Base-by-base conservation (phyloP, 35 echinoderm and acorn worm genomes). In the Heliocidaris erythrogramma region DNA sequence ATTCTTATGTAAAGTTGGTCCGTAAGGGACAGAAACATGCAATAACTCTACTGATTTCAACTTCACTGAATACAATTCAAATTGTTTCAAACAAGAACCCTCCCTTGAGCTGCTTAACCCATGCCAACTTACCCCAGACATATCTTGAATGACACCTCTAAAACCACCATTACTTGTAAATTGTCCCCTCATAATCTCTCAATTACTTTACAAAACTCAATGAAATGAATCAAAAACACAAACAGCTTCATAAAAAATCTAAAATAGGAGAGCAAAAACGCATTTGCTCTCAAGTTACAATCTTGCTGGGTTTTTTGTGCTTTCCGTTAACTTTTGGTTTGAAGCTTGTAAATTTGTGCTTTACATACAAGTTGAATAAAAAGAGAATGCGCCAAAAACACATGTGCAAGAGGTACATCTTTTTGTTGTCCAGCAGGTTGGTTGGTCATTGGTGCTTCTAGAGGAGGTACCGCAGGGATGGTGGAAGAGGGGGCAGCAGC, bases 1-100 rank as follows among this genome's bases (percentile, higher is more conserved):
- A 78, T 78, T 78, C 65, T 78, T n/a, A 78, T 78, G 21, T 78
- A 78, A 60, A 78, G 65, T 78, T 78, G 65, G 65, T 78, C 65
- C 65, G n/a, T 78, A 78, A n/a, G 65, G 65, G 65, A 78, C 65
- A 78, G 18, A 78, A 78, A 78, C 65, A 78, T 78, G 65, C 65
- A 78, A 78, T 78, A 78, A 78, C 65, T 78, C 65, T 78, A 78
- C 65, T n/a, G 21, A 78, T 78, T 78, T 27, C 65, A 78, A 78
- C 65, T 8, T 78, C 21, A n/a, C 14, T 78, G 65, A 78, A 78
- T 78, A 78, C 65, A 78, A 78, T n/a, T 78, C 21, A 78, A 78
- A 78, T 78, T 27, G 65, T 78, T 78, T 78, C 65, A 27, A 78
- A 78, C 65, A 78, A 27, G 21, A 78, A 5, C 65, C 21, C 65